A percentile compares a stretch with the other conserved stretches of the same genome.
These are phyloP conservation scores for Drepanosiphum platanoidis DNA, from an alignment of 2,888 invertebrate species.

Conservation along the genomic window DNA sequence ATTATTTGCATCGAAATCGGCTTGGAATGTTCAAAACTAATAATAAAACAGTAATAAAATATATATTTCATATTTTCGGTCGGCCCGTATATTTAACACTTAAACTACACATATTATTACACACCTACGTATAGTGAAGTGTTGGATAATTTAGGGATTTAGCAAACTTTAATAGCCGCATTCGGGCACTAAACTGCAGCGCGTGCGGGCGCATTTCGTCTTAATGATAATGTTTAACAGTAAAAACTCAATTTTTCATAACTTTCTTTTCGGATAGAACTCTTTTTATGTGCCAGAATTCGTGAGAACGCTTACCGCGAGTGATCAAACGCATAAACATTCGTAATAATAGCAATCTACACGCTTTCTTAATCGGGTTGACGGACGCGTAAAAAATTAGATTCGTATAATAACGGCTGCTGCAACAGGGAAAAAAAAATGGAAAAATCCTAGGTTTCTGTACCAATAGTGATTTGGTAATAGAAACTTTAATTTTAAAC, in stretches of 20 bases:
- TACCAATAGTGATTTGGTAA: not conserved
- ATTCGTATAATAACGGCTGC: not conserved
- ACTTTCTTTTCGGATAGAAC: not conserved
- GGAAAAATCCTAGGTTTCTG: not conserved
- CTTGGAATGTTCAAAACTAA: not conserved
- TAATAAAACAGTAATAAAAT: not conserved
- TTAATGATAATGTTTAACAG: conserved; percentile 33
- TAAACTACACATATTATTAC: not conserved
- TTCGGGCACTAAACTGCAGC: not conserved
- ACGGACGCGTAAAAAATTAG: not conserved
- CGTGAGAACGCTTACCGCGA: not conserved
- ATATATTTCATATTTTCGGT: not conserved
- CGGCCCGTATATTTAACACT: not conserved
- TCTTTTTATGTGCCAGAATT: not conserved
- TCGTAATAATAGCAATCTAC: not conserved
- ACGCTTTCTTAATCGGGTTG: not conserved
- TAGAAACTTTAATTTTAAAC: too few relatives aligned
- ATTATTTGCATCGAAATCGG: not conserved
- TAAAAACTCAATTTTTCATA: conserved; percentile 37
- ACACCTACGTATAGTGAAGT: too few relatives aligned
- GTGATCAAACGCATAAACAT: not conserved
- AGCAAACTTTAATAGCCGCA: conserved; percentile 13
- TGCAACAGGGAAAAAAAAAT: not conserved
- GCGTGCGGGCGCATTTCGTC: not conserved
- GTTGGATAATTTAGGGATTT: not conserved